A percentile compares a stretch with the other conserved stretches of the same genome.
Conservation (phyloP, 2,797 vertebrate genomes). For the Leptatherina wallacei region DNA sequence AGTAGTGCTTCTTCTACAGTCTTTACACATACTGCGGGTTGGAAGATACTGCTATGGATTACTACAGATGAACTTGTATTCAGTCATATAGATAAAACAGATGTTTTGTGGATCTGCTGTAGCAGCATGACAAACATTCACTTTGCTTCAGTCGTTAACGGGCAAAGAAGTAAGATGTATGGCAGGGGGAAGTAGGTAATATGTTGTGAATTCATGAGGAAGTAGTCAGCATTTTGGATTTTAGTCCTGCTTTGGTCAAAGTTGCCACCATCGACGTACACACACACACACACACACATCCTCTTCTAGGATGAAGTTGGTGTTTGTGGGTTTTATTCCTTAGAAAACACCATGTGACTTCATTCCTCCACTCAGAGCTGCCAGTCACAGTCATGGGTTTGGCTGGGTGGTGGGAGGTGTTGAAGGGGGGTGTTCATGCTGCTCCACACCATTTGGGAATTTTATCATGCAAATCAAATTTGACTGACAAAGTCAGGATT, state of each 20-base stretch:
- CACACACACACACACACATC: background rate
- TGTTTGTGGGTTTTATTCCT: background rate
- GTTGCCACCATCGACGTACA: background rate
- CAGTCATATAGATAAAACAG: background rate
- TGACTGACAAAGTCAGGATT: constrained; percentile 7
- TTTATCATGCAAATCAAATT: constrained; percentile 5
- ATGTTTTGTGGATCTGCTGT: background rate
- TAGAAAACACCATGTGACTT: background rate
- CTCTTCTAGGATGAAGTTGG: background rate
- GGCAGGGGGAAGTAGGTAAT: background rate
- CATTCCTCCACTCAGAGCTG: background rate
- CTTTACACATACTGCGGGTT: background rate
- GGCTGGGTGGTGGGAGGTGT: too few species aligned
- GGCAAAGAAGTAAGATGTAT: background rate
- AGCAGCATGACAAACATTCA: background rate
- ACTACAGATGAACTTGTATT: background rate
- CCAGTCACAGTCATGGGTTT: background rate
- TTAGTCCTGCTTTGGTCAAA: constrained; percentile 5
- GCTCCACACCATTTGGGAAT: background rate
- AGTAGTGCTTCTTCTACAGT: background rate
- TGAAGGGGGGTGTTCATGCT: background rate
- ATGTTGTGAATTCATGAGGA: background rate
- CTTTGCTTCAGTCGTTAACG: background rate
- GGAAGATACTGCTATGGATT: too few species aligned
- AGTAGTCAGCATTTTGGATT: background rate